Evolutionary conservation across 35 echinoderm and acorn worm genomes (phyloP), one percentile per base, ranked within the genome.

Genomic region (Lytechinus pictus): DNA sequence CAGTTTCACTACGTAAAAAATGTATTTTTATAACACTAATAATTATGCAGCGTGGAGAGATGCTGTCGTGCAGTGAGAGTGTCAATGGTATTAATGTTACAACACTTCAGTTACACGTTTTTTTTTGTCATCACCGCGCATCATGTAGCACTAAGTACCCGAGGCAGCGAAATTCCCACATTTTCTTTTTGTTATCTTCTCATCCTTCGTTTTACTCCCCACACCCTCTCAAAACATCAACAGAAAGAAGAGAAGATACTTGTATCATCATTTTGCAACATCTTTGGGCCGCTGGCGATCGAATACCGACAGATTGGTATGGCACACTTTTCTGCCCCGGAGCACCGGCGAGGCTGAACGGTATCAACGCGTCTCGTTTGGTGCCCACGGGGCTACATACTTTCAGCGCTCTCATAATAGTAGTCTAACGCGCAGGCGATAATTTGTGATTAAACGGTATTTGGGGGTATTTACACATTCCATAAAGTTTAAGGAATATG

Each of bases 211-310:
- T 79, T 79, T 71, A 7, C n/a, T n/a, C 66, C n/a, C 66, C 66
- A 79, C 66, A 24, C 19, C 19, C 66, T 79, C 66, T 79, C 19
- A 79, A 24, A 79, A 79, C 66, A 79, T n/a, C 66, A 79, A 79
- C 66, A 79, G 66, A 79, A 24, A 24, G 66, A 79, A n/a, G 66
- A 79, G n/a, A 24, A 16, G 66, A 79, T 79, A 79, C 16, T 58
- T 79, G 66, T 79, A 79, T 79, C 66, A 79, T 79, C 66, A 79
- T 79, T 79, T 79, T 79, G 66, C 66, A 24, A 79, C 66, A 79
- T 79, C 66, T 79, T 79, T 79, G 66, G 8, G 66, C 66, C 66
- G 66, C 66, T 79, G 66, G 66, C 66, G n/a, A 79, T 24, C 66
- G 16, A 79, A 79, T 24, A 79, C 66, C 66, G 66, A 79, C 66